Base-by-base conservation (phyloP, 2,113 vertebrate genomes). In the Anhinga rufa region DNA sequence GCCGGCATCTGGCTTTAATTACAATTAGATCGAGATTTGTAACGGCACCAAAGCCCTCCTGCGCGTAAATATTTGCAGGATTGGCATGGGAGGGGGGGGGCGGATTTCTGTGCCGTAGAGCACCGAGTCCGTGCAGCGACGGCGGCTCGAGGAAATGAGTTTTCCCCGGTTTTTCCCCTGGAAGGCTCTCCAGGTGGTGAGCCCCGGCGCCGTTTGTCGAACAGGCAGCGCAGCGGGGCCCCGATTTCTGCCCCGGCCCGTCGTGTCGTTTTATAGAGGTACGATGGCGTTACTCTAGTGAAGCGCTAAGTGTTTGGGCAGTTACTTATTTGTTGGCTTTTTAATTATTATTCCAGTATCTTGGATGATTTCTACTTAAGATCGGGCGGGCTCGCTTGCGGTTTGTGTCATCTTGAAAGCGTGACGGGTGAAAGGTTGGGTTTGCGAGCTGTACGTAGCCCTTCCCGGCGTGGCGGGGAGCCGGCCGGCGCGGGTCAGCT, bases 61-160 rank as follows among this genome's bases (percentile, higher is more conserved):
- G 25, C 2, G 34, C 9, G 4, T 62, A 48, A 46, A 40, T 4
- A 5, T n/a, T 10, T 14, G 36, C 62, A n/a, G 85, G 78, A 3
- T 6, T 14, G 69, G n/a, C 10, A 2, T 19, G 2, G 0, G 48
- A 10, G 38, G 38, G 38, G 38, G 9, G 38, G 38, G 38, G 38
- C 10, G 38, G 29, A 3, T 74, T 84, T 70, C 49, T 38, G 31
- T 8, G 44, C 40, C 0, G 9, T 34, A 17, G 65, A 21, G 24
- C 13, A 12, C 32, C 2, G 9, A 55, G 31, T 48, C 55, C 0
- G 0, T 19, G 1, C 4, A 1, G 24, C 4, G 3, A 3, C 3
- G 4, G 62, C 0, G 0, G 51, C 75, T 69, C 0, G 0, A 32
- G 68, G 65, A 28, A 54, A 17, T 3, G 28, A 17, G 9, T 20